Percentiles rank a stretch among this genome's conserved stretches.
These are phyloP conservation scores for Cynaeus angustus DNA, from an alignment of 2,888 invertebrate species.

Conservation along the genomic window DNA sequence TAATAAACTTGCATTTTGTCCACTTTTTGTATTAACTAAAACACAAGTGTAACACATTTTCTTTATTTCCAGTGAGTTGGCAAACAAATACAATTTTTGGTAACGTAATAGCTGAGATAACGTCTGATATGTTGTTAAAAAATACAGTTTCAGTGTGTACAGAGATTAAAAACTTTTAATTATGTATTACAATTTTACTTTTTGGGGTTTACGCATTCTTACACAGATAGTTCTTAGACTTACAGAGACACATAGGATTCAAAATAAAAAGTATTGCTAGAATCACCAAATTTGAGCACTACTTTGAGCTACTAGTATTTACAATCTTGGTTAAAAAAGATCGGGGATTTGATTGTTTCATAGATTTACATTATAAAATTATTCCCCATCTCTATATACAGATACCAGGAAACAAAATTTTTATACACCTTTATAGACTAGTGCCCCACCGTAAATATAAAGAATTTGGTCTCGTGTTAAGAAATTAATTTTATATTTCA, in stretches of 20 bases:
- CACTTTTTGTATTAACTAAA: constrained; percentile 5
- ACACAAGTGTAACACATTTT: constrained; percentile 25
- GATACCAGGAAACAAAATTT: constrained; percentile 12
- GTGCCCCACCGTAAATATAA: constrained; percentile 36
- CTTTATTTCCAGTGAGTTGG: constrained; percentile 35
- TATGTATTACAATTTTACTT: constrained; percentile 5
- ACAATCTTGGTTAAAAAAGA: constrained; percentile 43
- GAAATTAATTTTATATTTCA: constrained; percentile 37
- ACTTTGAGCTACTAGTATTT: constrained; percentile 44
- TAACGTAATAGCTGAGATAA: constrained; percentile 23
- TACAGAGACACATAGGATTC: constrained; percentile 29
- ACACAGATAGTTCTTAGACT: constrained; percentile 20
- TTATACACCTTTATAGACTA: constrained; percentile 21
- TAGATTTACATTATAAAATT: constrained; percentile 41
- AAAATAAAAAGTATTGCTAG: constrained; percentile 35
- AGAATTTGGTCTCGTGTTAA: constrained; percentile 29
- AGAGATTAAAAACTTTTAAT: constrained; percentile 5
- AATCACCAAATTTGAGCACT: constrained; percentile 45
- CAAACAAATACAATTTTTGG: constrained; percentile 35
- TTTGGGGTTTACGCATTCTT: constrained; percentile 27
- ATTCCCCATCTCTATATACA: constrained; percentile 43
- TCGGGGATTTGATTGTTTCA: constrained; percentile 44
- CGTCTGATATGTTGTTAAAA: constrained; percentile 22
- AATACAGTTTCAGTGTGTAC: neutral
- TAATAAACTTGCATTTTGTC: constrained; percentile 34